A percentile compares a stretch with the other conserved stretches of the same genome.
These are phyloP conservation scores for Drosophila cognata DNA, from an alignment of 2,888 invertebrate genomes.

Conservation along the genomic window DNA sequence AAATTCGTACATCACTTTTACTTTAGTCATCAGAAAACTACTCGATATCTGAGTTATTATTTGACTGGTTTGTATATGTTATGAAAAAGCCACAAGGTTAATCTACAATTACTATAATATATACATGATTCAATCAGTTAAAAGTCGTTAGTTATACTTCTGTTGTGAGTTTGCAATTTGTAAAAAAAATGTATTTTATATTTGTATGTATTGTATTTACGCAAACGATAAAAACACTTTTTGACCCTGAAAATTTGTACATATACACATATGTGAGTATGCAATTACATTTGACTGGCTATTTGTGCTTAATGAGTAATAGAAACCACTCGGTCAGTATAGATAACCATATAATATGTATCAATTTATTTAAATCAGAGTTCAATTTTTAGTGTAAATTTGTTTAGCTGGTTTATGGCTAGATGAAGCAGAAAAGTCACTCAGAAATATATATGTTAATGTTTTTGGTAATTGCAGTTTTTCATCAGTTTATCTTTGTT, in stretches of 20 bases:
- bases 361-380: not conserved
- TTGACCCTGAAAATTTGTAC: not conserved
- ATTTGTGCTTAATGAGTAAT: not conserved
- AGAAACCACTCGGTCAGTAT: not conserved
- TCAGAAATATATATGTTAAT: not conserved
- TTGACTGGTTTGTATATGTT: too few species aligned
- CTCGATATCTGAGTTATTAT: not conserved
- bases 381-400: not conserved
- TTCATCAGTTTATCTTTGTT: not conserved
- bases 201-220: not conserved
- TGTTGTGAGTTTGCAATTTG: not conserved
- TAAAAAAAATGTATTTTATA: not conserved
- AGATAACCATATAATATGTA: not conserved
- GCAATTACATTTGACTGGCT: not conserved
- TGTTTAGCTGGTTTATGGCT: not conserved
- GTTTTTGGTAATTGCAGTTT: not conserved
- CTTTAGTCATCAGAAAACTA: not conserved
- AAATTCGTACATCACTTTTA: not conserved
- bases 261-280: not conserved
- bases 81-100: not conserved
- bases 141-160: not conserved
- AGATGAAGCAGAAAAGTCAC: not conserved
- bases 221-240: not conserved
- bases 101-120: not conserved
- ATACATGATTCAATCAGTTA: not conserved